Evolutionary conservation across 2,113 vertebrate genomes (phyloP).

Genomic region (Desmodus rotundus): DNA sequence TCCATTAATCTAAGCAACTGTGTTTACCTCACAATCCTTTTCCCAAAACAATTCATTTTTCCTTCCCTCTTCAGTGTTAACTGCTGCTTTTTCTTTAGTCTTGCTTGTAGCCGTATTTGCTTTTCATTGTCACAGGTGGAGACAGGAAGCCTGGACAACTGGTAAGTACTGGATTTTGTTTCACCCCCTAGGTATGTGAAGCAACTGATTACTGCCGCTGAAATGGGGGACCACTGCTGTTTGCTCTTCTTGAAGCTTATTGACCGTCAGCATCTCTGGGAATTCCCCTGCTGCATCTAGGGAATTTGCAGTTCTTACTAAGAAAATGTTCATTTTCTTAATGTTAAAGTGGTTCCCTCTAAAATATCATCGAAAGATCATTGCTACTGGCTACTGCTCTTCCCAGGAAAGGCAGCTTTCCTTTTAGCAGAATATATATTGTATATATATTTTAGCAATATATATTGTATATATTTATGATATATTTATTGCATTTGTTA

Average conservation of each 20-base stretch:
- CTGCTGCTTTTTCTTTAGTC: neutral
- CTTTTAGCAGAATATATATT: neutral
- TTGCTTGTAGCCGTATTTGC: neutral
- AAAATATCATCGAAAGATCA: conserved; percentile 37
- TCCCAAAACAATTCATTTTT: neutral
- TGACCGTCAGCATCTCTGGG: conserved; percentile 21
- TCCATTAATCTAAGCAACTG: neutral
- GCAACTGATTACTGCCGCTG: neutral
- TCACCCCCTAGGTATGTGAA: neutral
- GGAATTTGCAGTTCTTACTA: conserved; percentile 6
- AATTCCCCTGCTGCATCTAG: neutral
- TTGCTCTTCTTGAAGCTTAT: conserved; percentile 43
- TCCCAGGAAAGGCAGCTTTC: conserved; percentile 10
- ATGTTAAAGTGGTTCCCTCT: conserved; percentile 34
- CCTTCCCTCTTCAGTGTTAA: neutral
- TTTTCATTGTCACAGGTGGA: neutral
- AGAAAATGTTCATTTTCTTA: conserved; percentile 47
- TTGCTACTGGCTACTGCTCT: neutral
- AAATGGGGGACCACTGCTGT: neutral
- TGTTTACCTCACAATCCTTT: neutral
- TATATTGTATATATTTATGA: neutral
- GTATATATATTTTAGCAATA: no score
- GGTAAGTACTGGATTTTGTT: neutral
- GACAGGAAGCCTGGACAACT: neutral
- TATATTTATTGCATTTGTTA: neutral